Evolutionary conservation across 1,140 invertebrate species (phyloP).

Genomic region (Monomorium pharaonis): DNA sequence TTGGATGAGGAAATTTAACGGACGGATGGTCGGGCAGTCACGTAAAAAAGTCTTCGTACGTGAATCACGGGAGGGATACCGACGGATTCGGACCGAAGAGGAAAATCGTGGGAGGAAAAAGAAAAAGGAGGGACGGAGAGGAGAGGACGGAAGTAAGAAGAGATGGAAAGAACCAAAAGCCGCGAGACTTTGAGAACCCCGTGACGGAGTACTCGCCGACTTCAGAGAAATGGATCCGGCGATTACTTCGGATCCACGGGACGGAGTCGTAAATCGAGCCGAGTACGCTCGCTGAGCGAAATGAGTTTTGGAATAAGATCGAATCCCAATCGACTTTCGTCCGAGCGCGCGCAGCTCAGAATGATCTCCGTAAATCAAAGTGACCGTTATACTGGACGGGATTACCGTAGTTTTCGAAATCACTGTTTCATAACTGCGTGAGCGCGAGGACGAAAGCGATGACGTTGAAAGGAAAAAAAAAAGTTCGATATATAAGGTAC

Average conservation of each 20-base stretch:
- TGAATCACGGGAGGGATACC: slow-evolving; percentile 41
- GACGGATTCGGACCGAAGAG: neutral
- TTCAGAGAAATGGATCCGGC: slow-evolving; percentile 60
- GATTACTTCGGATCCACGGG: slow-evolving; percentile 56
- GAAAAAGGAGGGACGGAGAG: neutral
- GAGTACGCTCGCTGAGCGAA: neutral
- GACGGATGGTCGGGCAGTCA: slow-evolving; percentile 55
- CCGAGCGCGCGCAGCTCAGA: neutral
- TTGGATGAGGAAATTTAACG: slow-evolving; percentile 59
- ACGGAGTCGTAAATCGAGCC: slow-evolving; percentile 56
- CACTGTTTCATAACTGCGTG: slow-evolving; percentile 29
- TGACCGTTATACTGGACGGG: slow-evolving; percentile 43
- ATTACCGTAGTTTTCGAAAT: slow-evolving; percentile 49
- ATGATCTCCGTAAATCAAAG: slow-evolving; percentile 51
- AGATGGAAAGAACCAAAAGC: slow-evolving; percentile 31
- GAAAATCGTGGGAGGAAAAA: neutral
- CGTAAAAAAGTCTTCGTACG: slow-evolving; percentile 59
- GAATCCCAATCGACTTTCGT: slow-evolving; percentile 52
- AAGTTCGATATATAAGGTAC: neutral
- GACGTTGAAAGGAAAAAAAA: neutral
- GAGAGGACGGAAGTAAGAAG: slow-evolving; percentile 1
- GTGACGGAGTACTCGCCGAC: slow-evolving; percentile 59
- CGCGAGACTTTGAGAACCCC: slow-evolving; percentile 56
- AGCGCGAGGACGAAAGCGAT: neutral
- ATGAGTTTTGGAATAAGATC: slow-evolving; percentile 60